These are phyloP conservation scores for Linurgus olivaceus DNA, from an alignment of 2,797 vertebrate genomes.

Conservation along the genomic window DNA sequence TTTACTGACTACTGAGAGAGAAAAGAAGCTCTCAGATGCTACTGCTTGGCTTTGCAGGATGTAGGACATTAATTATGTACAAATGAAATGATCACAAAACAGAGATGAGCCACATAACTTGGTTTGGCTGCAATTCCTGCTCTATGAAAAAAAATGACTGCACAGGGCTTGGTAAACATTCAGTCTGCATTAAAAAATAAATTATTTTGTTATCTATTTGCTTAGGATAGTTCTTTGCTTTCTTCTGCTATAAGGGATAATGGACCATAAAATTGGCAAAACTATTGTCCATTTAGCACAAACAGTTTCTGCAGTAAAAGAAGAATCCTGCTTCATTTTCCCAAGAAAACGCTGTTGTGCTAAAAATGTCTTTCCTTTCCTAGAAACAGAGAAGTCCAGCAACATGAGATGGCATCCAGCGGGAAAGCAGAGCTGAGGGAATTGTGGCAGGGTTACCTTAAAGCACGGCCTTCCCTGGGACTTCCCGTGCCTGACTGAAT, in stretches of 20 bases:
- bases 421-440: background rate
- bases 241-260: background rate
- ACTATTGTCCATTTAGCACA: background rate
- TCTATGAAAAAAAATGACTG: background rate
- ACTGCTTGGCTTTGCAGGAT: slow-evolving; percentile 27
- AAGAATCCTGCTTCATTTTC: background rate
- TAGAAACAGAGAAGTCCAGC: background rate
- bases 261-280: background rate
- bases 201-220: background rate
- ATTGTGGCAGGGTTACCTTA: fast-evolving
- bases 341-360: background rate
- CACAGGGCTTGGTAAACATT: background rate
- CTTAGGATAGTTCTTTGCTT: background rate
- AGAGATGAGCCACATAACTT: slow-evolving; percentile 22
- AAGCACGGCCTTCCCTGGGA: background rate
- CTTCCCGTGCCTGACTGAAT: background rate
- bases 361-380: background rate
- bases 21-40: slow-evolving; percentile 15
- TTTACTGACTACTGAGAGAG: slow-evolving; percentile 6
- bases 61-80: slow-evolving; percentile 30
- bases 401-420: fast-evolving
- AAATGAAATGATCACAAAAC: slow-evolving; percentile 13
- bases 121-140: background rate
- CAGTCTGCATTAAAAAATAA: background rate
- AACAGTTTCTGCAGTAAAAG: background rate